Base-by-base conservation (phyloP, 30 jellyfish, hydroid and myxozoan genomes). In the Rhopilema esculentum region DNA sequence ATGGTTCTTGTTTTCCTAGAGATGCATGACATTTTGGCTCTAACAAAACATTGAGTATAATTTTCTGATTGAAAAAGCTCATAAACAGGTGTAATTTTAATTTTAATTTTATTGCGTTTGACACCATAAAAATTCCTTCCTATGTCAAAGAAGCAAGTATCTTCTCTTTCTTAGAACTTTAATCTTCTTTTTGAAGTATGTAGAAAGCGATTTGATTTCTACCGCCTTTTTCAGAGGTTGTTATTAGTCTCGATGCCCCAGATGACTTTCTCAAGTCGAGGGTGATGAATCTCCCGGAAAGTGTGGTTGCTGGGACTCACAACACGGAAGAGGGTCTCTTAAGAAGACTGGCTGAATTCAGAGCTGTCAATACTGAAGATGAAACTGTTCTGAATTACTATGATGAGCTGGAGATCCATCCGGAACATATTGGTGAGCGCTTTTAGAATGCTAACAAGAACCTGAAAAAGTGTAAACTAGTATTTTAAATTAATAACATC, bases 261-360 rank as follows among this genome's bases (percentile, higher is more conserved):
- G 99, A 95, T 80, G 99, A 95, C 16, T 95, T 95, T 89, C 62
- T 95, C 72, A 96, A 96, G 22, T 82, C 57, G 21, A 92, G 99
- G 30, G 96, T 95, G 85, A 95, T 95, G 97, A 95, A 95, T 78
- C 96, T 95, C 0, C 99, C 99, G 0, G 99, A 95, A 52, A 32
- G 82, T 18, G 93, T 82, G 0, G 99, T 95, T 23, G 83, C 90
- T 65, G 99, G 99, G 19, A 95, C 99, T 18, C 99, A 95, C 69
- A 95, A 95, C 73, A 95, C 99, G 1, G 99, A 95, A 77, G 99
- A 95, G 31, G 99, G 97, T n/a, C 86, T 91, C 77, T 83, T 83
- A 66, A 86, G 99, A 23, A 91, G 99, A 4, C 61, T 95, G 28
- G 96, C 99, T 0, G 99, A 95, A 26, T 95, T 85, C 84, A 80